Base-by-base conservation (phyloP, 2,113 vertebrate species). In the Uria lomvia region DNA sequence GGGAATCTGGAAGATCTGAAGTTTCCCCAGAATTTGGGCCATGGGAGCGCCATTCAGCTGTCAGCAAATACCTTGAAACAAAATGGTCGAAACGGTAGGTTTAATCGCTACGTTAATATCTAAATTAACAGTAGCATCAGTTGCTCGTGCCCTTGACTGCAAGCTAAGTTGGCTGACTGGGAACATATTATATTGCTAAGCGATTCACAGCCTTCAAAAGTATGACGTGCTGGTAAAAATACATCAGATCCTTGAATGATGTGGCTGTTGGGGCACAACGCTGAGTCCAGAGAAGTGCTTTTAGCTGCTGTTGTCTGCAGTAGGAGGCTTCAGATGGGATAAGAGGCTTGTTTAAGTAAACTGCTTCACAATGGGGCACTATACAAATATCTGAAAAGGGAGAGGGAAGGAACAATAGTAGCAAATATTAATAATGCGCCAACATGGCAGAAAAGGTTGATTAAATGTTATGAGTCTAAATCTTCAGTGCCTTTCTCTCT, bases 61-160 rank as follows among this genome's bases (percentile, higher is more conserved):
- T 99, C 99, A 9, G 99, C 99, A 34, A 99, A 99, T 94, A 99
- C 99, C 21, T 97, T 99, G 72, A 99, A 99, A 92, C 99, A 99
- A 91, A 99, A 99, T 38, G 99, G 99, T 42, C 98, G 99, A 66
- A 99, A 99, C 3, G 99, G 99, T 99, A 97, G 95, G 98, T 95
- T 62, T 71, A 71, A 63, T 67, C 4, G 3, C 27, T 55, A 1
- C n/a, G 40, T 81, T 89, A 52, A 38, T 81, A 63, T 75, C 83
- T 79, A 68, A 75, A 65, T 86, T 71, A 83, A 27, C 0, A 0
- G 13, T 55, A 43, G 18, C 4, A 3, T 43, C 68, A 24, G 52
- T 92, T 84, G 42, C 45, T 85, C 1, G 0, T 67, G 67, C 18
- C 21, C 68, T 72, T 84, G 24, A 45, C 55, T 58, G 52, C 21